Percentiles rank a stretch among this genome's conserved stretches.
These are phyloP conservation scores for Pachymerium ferrugineum DNA, from an alignment of 2,888 invertebrate species.

Conservation along the genomic window DNA sequence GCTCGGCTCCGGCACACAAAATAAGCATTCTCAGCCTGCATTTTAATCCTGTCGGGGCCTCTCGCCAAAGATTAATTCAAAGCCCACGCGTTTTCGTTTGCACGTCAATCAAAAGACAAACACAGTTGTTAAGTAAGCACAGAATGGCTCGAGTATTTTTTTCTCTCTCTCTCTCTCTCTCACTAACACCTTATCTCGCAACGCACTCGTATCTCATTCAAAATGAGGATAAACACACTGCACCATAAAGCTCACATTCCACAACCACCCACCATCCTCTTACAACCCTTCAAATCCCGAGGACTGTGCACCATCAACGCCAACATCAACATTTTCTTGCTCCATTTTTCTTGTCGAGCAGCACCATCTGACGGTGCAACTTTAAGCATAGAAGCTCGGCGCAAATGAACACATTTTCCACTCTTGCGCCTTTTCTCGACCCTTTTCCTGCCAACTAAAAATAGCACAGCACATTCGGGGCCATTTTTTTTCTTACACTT, in stretches of 20 bases:
- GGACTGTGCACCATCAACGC: not conserved
- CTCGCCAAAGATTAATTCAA: slow-evolving; percentile 19
- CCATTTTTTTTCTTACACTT: not conserved
- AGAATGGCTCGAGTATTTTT: slow-evolving; percentile 5
- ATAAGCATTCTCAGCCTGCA: slow-evolving; percentile 7
- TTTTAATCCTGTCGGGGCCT: slow-evolving; percentile 11
- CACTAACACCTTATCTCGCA: not conserved
- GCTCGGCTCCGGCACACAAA: not conserved
- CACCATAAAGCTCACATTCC: slow-evolving; percentile 14
- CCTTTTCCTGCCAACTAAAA: slow-evolving; percentile 10
- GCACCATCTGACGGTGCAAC: too few species aligned
- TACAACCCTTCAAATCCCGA: not conserved
- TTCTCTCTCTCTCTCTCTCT: not conserved
- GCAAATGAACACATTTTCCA: not conserved
- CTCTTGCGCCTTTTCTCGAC: not conserved
- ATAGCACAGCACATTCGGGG: not conserved
- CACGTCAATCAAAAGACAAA: slow-evolving; percentile 19
- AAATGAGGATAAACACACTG: slow-evolving; percentile 14
- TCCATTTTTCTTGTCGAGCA: not conserved
- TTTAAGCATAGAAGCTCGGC: too few species aligned
- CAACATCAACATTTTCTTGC: not conserved
- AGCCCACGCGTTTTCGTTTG: not conserved
- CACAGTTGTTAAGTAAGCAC: not conserved
- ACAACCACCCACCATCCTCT: not conserved
- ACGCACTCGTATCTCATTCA: slow-evolving; percentile 10